Percentiles rank a stretch among this genome's conserved stretches.
Conservation (phyloP, 2,113 vertebrate species). For the Rhadina sibilatrix region DNA sequence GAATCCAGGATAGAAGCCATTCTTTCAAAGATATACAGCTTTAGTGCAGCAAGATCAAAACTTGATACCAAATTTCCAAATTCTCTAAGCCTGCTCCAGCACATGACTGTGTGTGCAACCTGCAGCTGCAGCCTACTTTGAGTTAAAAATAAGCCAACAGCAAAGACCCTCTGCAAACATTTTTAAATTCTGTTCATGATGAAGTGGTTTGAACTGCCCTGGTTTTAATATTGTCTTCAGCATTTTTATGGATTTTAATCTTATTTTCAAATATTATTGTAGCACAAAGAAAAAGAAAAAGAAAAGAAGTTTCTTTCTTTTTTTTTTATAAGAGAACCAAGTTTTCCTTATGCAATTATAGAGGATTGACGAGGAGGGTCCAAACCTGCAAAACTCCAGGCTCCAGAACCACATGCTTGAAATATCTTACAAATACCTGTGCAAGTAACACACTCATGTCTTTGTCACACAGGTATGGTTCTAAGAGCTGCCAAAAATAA, state of each 20-base stretch:
- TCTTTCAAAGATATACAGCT: background rate
- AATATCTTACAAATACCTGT: background rate
- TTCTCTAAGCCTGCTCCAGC: background rate
- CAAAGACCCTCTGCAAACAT: background rate
- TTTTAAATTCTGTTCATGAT: background rate
- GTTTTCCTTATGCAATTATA: background rate
- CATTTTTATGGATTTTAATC: background rate
- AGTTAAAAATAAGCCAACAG: background rate
- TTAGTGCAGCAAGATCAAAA: background rate
- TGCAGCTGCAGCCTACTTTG: background rate
- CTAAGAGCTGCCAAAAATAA: background rate
- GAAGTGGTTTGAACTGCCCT: background rate
- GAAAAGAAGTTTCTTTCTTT: background rate
- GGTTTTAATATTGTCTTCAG: background rate
- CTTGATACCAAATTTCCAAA: background rate
- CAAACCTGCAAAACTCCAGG: background rate
- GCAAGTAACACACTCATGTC: background rate
- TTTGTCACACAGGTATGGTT: background rate
- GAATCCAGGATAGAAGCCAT: background rate
- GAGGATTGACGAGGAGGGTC: background rate
- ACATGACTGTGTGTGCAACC: background rate
- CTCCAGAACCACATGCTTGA: background rate
- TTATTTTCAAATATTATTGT: background rate
- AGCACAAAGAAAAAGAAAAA: background rate
- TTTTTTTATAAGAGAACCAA: background rate